Evolutionary conservation across 2,888 invertebrate genomes (phyloP), one percentile per base, ranked within the genome.

Genomic region (Punctoribates punctum): DNA sequence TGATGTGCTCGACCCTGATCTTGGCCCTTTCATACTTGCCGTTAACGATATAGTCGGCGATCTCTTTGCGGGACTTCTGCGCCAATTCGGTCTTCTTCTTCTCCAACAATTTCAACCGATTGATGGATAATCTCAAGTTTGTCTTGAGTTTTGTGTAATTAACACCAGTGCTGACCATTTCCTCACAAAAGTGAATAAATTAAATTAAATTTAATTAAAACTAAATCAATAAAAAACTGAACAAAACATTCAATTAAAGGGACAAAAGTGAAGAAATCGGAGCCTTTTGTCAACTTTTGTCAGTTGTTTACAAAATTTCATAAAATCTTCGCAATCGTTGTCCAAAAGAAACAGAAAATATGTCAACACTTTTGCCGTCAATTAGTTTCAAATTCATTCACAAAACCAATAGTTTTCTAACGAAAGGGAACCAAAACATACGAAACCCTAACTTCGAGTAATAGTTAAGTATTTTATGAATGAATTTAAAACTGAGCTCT

Each of bases 11-110:
- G 13, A 99, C 99, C 34, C 98, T 88, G 79, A 99, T 99, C 84
- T 94, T 92, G 0, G 98, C 99, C 80, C 88, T 81, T 79, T 88
- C 88, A 76, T 84, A 84, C 82, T 87, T 87, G 23, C 80, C 74
- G 20, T 62, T 60, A 73, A 88, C 88, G 78, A 97, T 90, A 83
- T 94, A 98, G 85, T 98, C 98, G 0, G 96, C 97, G 77, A 99
- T 99, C 88, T 99, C 98, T 83, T 92, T 93, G 79, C 96, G 88
- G 0, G 97, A 91, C 85, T 99, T 99, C 83, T 94, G 91, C 1
- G 97, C 92, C 81, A 97, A 85, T 85, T 99, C 99, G 0, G 96
- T 91, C 86, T 97, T 97, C 87, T 99, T 99, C 85, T 98, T 98
- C 83, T 96, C 96, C 80, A 98, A 83, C 75, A 99, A 85, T 85